Evolutionary conservation across 2,888 invertebrate genomes (phyloP).

Genomic region (Sialis lutaria): DNA sequence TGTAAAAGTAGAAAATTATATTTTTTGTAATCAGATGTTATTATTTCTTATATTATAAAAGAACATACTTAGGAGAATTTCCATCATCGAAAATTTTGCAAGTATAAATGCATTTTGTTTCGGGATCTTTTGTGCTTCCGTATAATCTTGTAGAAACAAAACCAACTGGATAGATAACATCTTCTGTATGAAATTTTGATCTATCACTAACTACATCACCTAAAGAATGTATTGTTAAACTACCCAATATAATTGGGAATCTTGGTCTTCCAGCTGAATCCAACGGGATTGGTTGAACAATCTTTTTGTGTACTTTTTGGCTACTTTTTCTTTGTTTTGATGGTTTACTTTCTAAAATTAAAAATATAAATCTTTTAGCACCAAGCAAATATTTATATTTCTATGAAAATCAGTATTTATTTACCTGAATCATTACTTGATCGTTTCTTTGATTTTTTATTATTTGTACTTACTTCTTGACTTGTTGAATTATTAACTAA

Average conservation of each 20-base stretch:
- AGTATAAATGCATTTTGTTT: constrained; percentile 54
- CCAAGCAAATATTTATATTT: no score
- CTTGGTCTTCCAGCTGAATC: constrained; percentile 49
- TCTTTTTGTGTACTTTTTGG: constrained; percentile 23
- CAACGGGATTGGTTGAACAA: constrained; percentile 43
- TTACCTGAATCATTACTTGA: neutral
- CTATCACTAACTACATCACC: constrained; percentile 57
- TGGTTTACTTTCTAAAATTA: constrained; percentile 11
- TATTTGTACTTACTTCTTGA: neutral
- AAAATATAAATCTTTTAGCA: constrained; percentile 2
- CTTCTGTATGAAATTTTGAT: constrained; percentile 48
- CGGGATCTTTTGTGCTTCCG: constrained; percentile 51
- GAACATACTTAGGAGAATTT: constrained; percentile 39
- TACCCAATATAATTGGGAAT: constrained; percentile 55
- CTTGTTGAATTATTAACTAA: neutral
- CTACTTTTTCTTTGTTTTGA: constrained; percentile 13
- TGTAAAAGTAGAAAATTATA: constrained; percentile 12
- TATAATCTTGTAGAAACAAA: constrained; percentile 61
- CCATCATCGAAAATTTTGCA: constrained; percentile 65
- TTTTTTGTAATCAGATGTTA: neutral
- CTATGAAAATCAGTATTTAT: neutral
- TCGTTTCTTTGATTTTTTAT: constrained; percentile 1
- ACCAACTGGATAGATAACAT: constrained; percentile 59
- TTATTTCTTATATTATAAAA: constrained; percentile 4
- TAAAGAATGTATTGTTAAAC: constrained; percentile 51